A percentile compares a stretch with the other conserved stretches of the same genome.
phyloP scores from a whole-genome alignment of 2,797 vertebrate species.

The Pogonophryne albipinna region DNA sequence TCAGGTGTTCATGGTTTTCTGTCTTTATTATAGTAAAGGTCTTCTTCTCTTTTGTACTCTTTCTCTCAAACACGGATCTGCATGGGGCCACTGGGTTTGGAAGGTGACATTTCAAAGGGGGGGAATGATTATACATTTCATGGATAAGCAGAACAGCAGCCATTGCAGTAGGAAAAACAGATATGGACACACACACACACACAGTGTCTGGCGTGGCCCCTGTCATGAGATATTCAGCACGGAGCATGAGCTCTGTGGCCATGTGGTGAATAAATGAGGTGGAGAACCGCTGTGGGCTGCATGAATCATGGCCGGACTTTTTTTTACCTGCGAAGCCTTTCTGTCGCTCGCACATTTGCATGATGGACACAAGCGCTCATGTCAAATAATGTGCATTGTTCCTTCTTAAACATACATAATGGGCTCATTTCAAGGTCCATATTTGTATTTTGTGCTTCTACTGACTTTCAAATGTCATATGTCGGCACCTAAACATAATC shows the following conservation, averaged over 20 bases:
- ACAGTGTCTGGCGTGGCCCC: conserved; percentile 23
- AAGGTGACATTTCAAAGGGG: conserved; percentile 79
- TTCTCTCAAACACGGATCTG: not conserved
- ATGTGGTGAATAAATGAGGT: conserved; percentile 79
- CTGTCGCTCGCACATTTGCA: not conserved
- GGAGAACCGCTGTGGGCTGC: conserved; percentile 60
- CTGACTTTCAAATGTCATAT: too few species aligned
- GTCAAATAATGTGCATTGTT: too few species aligned
- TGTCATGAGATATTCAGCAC: conserved; percentile 78
- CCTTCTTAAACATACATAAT: too few species aligned
- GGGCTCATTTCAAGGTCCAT: too few species aligned
- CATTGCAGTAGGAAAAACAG: not conserved
- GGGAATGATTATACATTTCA: conserved; percentile 77
- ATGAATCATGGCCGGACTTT: conserved; percentile 67
- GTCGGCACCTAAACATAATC: too few species aligned
- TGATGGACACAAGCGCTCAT: too few species aligned
- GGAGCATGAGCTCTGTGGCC: conserved; percentile 70
- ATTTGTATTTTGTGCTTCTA: too few species aligned
- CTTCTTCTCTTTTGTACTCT: too few species aligned
- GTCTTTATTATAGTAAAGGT: too few species aligned
- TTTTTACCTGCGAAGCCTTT: conserved; percentile 50
- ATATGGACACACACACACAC: not conserved
- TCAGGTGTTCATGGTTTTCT: too few species aligned
- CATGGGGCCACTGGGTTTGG: conserved; percentile 75
- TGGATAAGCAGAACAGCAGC: conserved; percentile 46